Percentiles rank a stretch among this genome's conserved stretches.
These are phyloP conservation scores for Plumapathes pennacea DNA, from an alignment of 92 coral and sea anemone species.

Conservation along the genomic window DNA sequence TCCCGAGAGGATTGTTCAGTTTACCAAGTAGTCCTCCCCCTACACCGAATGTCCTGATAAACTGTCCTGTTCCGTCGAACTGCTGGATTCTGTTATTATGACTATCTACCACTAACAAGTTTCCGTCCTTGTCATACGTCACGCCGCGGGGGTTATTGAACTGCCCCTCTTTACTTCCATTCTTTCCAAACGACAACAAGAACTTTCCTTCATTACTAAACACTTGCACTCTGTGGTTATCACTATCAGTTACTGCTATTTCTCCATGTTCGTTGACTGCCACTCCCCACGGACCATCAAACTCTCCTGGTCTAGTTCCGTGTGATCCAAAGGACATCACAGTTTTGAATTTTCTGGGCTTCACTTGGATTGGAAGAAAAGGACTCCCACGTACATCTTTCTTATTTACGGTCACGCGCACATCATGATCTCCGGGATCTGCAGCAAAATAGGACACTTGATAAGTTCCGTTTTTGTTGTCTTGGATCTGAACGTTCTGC, in stretches of 20 bases:
- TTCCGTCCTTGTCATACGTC: slow-evolving; percentile 1
- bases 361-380: slow-evolving; percentile 1
- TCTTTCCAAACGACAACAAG: slow-evolving; percentile 10
- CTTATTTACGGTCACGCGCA: slow-evolving; percentile 4
- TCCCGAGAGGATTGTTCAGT: slow-evolving; percentile 9
- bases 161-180: slow-evolving; percentile 9
- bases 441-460: slow-evolving; percentile 13
- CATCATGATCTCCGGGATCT: slow-evolving; percentile 19
- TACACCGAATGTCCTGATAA: not conserved
- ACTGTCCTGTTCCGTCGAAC: slow-evolving; percentile 9
- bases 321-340: slow-evolving; percentile 6
- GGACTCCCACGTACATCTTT: slow-evolving; percentile 12
- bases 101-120: slow-evolving; percentile 9
- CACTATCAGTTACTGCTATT: slow-evolving; percentile 17
- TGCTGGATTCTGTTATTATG: slow-evolving; percentile 3
- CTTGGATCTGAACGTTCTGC: not conserved
- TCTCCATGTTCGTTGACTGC: slow-evolving; percentile 22
- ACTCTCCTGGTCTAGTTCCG: slow-evolving; percentile 5
- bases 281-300: slow-evolving; percentile 20
- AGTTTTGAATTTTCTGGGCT: slow-evolving; percentile 14
- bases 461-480: slow-evolving; percentile 29
- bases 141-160: slow-evolving; percentile 3
- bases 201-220: slow-evolving; percentile 1
- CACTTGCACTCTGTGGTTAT: slow-evolving; percentile 15
- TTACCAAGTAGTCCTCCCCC: slow-evolving; percentile 3